A percentile compares a stretch with the other conserved stretches of the same genome.
Evolutionary conservation across 2,797 vertebrate genomes (phyloP).

Genomic region (Vipera latastei): DNA sequence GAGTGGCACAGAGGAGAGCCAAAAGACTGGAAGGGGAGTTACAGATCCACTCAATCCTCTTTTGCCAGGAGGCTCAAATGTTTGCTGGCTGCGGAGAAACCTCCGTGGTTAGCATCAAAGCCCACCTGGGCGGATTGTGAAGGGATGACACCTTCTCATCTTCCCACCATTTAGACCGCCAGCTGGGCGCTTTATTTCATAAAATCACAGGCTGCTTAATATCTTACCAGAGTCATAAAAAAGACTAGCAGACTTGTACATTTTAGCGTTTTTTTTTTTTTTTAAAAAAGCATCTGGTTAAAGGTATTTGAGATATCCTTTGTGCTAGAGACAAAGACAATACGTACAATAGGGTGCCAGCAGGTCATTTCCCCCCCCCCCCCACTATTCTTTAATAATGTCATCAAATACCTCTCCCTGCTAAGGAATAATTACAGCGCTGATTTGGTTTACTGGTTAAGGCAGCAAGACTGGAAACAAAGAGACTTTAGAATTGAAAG

Average conservation of each 20-base stretch:
- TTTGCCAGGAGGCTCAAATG: background rate
- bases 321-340: background rate
- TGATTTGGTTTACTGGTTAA: background rate
- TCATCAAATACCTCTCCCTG: background rate
- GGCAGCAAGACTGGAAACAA: background rate
- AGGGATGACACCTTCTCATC: background rate
- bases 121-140: background rate
- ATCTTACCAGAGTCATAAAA: background rate
- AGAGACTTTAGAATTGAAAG: background rate
- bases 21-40: too few relatives aligned
- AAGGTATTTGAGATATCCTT: background rate
- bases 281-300: background rate
- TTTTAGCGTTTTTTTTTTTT: background rate
- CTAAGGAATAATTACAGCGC: background rate
- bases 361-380: background rate
- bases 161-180: background rate
- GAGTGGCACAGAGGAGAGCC: background rate
- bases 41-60: background rate
- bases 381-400: background rate
- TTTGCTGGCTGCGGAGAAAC: background rate
- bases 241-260: background rate
- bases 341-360: background rate
- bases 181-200: background rate
- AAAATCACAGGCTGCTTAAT: background rate
- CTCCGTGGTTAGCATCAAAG: background rate